Evolutionary conservation across 2,113 vertebrate species (phyloP).

Genomic region (Mionectes macconnelli): DNA sequence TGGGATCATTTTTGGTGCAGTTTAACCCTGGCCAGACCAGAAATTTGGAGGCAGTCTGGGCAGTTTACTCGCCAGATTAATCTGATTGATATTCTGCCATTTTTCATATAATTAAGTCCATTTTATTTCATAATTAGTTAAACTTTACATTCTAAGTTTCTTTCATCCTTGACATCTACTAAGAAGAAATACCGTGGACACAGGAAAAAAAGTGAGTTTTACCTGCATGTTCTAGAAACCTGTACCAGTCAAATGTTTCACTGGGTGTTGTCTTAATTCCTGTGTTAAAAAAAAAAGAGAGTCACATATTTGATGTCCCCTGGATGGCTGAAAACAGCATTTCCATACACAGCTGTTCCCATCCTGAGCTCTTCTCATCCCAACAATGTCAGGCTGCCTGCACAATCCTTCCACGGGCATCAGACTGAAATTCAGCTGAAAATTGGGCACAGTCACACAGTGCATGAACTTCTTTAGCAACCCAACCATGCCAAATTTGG

Average conservation of each 20-base stretch:
- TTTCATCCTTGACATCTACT: neutral
- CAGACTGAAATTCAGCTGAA: fast-evolving
- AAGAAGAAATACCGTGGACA: neutral
- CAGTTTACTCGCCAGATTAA: neutral
- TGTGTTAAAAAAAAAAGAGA: constrained; percentile 14
- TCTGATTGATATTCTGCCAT: neutral
- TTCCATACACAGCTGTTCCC: neutral
- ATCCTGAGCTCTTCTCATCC: neutral
- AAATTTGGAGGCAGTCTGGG: neutral
- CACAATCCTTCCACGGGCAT: neutral
- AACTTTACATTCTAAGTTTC: neutral
- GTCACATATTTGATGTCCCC: neutral
- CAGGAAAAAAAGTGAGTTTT: neutral
- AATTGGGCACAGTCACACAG: neutral
- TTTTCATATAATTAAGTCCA: neutral
- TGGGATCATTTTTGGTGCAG: neutral
- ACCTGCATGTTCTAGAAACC: constrained; percentile 88
- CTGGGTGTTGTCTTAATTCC: constrained; percentile 80
- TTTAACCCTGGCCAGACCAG: neutral
- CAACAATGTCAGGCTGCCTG: neutral
- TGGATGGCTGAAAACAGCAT: neutral
- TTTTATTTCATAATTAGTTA: neutral
- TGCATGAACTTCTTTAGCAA: neutral
- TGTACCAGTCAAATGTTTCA: constrained; percentile 79
- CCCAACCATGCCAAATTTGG: neutral